Evolutionary conservation across 2,888 invertebrate species (phyloP).

Genomic region (Aleiodes alternator): DNA sequence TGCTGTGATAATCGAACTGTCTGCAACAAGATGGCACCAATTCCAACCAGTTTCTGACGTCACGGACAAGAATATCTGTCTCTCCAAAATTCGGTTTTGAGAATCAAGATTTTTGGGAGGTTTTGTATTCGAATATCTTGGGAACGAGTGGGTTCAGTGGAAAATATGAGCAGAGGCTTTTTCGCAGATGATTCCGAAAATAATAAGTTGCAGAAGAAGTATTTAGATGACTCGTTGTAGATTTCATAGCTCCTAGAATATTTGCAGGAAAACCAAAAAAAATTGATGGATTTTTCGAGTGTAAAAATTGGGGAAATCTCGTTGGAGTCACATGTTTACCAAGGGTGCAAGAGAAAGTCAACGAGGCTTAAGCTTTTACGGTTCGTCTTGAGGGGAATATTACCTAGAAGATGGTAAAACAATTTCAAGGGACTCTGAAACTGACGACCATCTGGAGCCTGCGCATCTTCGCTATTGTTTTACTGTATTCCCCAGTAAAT

Average conservation of each 20-base stretch:
- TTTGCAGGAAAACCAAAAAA: too few species aligned
- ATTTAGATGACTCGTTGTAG: too few species aligned
- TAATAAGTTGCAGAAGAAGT: too few species aligned
- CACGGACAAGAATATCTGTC: background rate
- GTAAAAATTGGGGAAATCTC: background rate
- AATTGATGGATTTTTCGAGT: background rate
- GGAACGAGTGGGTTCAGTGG: conserved; percentile 2
- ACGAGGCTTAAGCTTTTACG: conserved; percentile 51
- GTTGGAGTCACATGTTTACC: conserved; percentile 38
- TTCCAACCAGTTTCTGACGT: background rate
- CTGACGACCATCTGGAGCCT: conserved; percentile 9
- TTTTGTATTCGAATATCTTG: background rate
- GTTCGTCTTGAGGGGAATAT: background rate
- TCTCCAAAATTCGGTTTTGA: background rate
- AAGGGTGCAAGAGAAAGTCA: conserved; percentile 55
- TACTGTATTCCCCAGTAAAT: background rate
- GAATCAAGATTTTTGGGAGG: background rate
- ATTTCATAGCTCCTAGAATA: too few species aligned
- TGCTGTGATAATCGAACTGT: too few species aligned
- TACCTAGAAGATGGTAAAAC: conserved; percentile 24
- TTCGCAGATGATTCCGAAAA: too few species aligned
- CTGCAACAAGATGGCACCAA: conserved; percentile 34
- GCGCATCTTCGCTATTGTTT: conserved; percentile 2
- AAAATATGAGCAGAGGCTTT: too few species aligned
- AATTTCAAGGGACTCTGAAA: background rate